Evolutionary conservation across 2,888 invertebrate genomes (phyloP).

Genomic region (Megaustenia siamemsis): DNA sequence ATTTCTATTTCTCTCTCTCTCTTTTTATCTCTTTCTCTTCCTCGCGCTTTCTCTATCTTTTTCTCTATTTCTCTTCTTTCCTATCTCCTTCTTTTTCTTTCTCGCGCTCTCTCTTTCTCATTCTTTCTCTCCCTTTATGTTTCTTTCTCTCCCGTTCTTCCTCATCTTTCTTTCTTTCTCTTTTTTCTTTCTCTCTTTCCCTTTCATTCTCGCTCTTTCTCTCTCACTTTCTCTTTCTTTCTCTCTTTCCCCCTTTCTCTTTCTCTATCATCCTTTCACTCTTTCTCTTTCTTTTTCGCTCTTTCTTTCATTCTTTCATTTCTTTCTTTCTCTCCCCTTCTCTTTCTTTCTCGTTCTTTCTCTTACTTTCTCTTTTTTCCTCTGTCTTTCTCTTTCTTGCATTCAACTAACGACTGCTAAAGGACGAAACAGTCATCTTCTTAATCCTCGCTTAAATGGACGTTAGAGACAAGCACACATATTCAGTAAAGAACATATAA

Average conservation of each 20-base stretch:
- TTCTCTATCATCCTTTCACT: neutral
- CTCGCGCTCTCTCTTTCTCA: neutral
- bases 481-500: too few species aligned
- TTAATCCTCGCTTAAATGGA: too few species aligned
- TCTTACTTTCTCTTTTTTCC: neutral
- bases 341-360: neutral
- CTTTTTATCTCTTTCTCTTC: too few species aligned
- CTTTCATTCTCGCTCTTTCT: neutral
- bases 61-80: neutral
- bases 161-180: neutral
- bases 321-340: neutral
- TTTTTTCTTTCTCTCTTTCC: neutral
- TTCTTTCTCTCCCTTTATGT: neutral
- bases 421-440: too few species aligned
- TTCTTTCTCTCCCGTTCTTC: neutral
- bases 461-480: too few species aligned
- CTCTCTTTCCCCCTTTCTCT: neutral
- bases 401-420: too few species aligned
- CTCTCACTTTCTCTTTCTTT: neutral
- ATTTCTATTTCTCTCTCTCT: too few species aligned
- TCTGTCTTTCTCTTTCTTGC: neutral
- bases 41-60: neutral
- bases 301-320: neutral
- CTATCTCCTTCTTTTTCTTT: neutral
- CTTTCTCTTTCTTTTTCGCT: slow-evolving; percentile 7